These are phyloP conservation scores for Stegodyphus dumicola DNA, from an alignment of 1,140 invertebrate genomes.

Conservation along the genomic window DNA sequence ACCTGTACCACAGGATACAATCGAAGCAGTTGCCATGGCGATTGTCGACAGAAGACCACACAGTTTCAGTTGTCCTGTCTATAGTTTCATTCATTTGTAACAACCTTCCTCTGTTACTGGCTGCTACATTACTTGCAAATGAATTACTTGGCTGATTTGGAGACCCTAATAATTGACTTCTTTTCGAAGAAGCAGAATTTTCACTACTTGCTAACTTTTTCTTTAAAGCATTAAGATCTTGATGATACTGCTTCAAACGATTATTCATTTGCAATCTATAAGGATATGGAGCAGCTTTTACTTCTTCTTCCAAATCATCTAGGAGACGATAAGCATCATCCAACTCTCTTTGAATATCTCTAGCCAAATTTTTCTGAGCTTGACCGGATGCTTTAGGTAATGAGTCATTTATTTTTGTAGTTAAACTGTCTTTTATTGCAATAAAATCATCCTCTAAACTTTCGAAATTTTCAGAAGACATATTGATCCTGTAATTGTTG, in stretches of 20 bases:
- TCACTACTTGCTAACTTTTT: conserved; percentile 37
- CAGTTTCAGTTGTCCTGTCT: conserved; percentile 75
- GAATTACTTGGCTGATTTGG: neutral
- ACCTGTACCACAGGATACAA: too few relatives aligned
- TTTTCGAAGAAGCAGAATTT: neutral
- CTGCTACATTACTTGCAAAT: neutral
- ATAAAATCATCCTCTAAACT: conserved; percentile 70
- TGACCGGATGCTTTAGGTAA: conserved; percentile 18
- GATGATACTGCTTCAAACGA: conserved; percentile 65
- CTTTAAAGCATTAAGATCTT: conserved; percentile 45
- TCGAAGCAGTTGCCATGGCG: too few relatives aligned
- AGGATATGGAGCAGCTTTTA: conserved; percentile 66
- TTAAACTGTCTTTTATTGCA: conserved; percentile 64
- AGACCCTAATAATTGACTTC: conserved; percentile 28
- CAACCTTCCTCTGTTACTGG: conserved; percentile 63
- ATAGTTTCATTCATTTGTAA: conserved; percentile 74
- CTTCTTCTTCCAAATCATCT: conserved; percentile 68
- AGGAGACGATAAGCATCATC: conserved; percentile 67
- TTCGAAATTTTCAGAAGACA: conserved; percentile 72
- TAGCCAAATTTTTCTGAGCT: conserved; percentile 18
- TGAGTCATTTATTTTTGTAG: conserved; percentile 64
- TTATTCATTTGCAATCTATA: conserved; percentile 67
- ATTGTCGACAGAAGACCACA: too few relatives aligned
- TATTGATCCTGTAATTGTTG: conserved; percentile 29
- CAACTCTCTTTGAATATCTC: conserved; percentile 64